Conservation (phyloP, 2,113 vertebrate genomes). For the Geothlypis trichas region DNA sequence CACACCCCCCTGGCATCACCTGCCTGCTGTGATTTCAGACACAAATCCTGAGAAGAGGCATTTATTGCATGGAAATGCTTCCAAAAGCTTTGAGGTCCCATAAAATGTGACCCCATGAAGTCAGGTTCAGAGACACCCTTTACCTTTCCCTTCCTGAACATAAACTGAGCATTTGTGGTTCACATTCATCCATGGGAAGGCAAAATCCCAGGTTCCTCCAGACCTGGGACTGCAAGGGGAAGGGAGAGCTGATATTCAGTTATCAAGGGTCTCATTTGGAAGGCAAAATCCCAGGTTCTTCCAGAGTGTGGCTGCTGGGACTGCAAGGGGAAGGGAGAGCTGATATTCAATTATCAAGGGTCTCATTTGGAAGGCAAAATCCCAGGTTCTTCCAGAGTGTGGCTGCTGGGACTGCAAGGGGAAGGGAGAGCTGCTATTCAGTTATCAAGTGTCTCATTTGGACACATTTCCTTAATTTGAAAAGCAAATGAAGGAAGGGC, state of each 20-base stretch:
- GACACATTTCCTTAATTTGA: conserved; percentile 14
- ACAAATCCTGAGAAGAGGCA: background rate
- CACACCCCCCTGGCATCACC: background rate
- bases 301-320: background rate
- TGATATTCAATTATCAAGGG: background rate
- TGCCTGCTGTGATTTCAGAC: background rate
- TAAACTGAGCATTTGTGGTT: background rate
- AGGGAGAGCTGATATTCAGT: no score
- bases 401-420: background rate
- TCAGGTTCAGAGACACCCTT: background rate
- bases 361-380: background rate
- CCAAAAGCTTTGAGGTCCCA: background rate
- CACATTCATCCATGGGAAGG: rapidly evolving
- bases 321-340: background rate
- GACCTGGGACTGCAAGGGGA: no score
- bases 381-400: background rate
- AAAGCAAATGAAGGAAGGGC: conserved; percentile 47
- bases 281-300: background rate
- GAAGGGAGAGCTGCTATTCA: background rate
- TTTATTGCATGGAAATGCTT: background rate
- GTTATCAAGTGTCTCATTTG: background rate
- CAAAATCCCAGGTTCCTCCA: no score
- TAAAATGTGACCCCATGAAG: background rate
- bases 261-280: no score
- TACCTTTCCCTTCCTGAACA: background rate